phyloP scores from a whole-genome alignment of 2,113 vertebrate species.

The Alligator mississippiensis region DNA sequence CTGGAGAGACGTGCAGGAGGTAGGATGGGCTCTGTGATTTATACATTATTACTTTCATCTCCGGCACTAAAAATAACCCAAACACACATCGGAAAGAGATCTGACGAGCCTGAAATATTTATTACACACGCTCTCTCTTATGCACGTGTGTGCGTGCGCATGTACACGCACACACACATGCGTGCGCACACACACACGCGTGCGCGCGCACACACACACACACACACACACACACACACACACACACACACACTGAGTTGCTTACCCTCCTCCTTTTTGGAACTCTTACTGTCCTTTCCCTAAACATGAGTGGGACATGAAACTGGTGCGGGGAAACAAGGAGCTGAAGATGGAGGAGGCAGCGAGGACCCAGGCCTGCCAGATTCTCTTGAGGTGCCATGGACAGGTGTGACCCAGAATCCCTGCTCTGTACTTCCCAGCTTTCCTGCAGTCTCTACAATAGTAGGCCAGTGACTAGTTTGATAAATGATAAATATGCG shows the following conservation, averaged over 20 bases:
- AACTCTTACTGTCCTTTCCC: slow-evolving; percentile 36
- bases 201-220: too few relatives aligned
- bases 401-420: background rate
- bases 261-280: slow-evolving; percentile 33
- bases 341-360: slow-evolving; percentile 51
- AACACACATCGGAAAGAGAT: slow-evolving; percentile 17
- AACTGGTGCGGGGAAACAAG: slow-evolving; percentile 29
- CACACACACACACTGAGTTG: background rate
- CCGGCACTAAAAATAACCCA: slow-evolving; percentile 32
- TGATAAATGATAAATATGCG: background rate
- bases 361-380: background rate
- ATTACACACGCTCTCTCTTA: background rate
- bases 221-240: background rate
- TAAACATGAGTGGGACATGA: slow-evolving; percentile 34
- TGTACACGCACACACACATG: too few relatives aligned
- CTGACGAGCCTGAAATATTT: slow-evolving; percentile 41
- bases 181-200: too few relatives aligned
- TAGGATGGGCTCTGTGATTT: slow-evolving; percentile 44
- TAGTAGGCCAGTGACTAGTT: slow-evolving; percentile 12
- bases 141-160: too few relatives aligned
- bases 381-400: background rate
- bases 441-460: slow-evolving; percentile 33
- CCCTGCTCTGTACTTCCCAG: background rate
- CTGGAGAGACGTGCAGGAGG: slow-evolving; percentile 26
- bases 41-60: slow-evolving; percentile 32